Evolutionary conservation across 2,797 vertebrate species (phyloP), one percentile per base, ranked within the genome.

Genomic region (Arnoldichthys spilopterus): DNA sequence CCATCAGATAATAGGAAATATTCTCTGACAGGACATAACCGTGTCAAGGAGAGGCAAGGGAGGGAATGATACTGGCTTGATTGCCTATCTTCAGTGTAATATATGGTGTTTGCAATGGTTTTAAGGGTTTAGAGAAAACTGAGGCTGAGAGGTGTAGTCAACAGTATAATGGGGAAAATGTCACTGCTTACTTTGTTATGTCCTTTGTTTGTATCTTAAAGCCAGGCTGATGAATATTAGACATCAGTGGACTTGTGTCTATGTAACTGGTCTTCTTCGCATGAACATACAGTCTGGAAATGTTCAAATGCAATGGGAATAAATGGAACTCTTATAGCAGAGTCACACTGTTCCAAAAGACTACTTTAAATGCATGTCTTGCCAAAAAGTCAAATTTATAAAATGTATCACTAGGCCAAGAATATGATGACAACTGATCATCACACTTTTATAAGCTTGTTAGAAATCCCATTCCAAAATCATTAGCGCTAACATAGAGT

Each of bases 1-100:
- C 73, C 76, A 86, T 91, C 88, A 89, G 90, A 92, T 91, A 91
- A 89, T 72, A 45, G 43, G 4, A 75, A 62, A 16, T 78, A 89
- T 87, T 84, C 72, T 72, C 62, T 67, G 66, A 77, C 40, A 70
- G 81, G 87, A 62, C 73, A 58, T 72, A 82, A 40, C 76, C 30
- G 45, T 76, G 67, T 81, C 40, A 15, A 62, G 59, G 72, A 75
- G 82, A 24, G 6, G 58, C 5, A 75, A 37, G 8, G 83, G 72
- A 82, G 78, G 70, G 79, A 81, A 78, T 51, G 53, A 85, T 81
- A 59, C 7, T 37, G 34, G 34, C 7, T 37, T 37, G 34, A 37
- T 3, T 3, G 34, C 34, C 34, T 37, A 37, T n/a, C n/a, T n/a
- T n/a, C n/a, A n/a, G n/a, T n/a, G n/a, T n/a, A n/a, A n/a, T n/a